These are phyloP conservation scores for Smithornis capensis DNA, from an alignment of 2,113 vertebrate genomes.

Conservation along the genomic window DNA sequence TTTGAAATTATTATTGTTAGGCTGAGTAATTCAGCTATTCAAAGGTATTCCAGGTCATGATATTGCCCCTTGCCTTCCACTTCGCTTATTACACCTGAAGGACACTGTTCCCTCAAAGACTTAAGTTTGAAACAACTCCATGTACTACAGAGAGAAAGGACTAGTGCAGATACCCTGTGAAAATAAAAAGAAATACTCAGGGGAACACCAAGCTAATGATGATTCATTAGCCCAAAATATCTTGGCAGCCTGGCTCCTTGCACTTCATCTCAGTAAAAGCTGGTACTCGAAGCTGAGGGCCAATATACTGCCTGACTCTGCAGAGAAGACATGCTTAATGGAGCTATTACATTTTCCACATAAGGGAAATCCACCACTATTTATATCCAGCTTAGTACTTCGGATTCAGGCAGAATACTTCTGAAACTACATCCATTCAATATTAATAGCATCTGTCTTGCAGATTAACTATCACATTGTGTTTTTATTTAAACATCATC, in stretches of 20 bases:
- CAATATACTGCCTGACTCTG: not conserved
- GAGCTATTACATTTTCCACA: slow-evolving; percentile 47
- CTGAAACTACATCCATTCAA: slow-evolving; percentile 54
- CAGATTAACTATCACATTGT: slow-evolving; percentile 64
- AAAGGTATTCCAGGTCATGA: not conserved
- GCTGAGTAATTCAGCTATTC: not conserved
- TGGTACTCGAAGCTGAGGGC: not conserved
- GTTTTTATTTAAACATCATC: slow-evolving; percentile 69
- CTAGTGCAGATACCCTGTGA: not conserved
- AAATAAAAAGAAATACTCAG: not conserved
- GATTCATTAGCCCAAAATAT: not conserved
- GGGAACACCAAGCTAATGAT: not conserved
- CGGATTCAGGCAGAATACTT: slow-evolving; percentile 34
- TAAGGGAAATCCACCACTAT: slow-evolving; percentile 32
- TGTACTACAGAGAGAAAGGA: not conserved
- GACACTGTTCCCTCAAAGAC: not conserved
- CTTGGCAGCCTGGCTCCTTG: not conserved
- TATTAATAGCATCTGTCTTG: slow-evolving; percentile 62
- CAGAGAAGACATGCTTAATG: slow-evolving; percentile 23
- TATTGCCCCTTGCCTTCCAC: not conserved
- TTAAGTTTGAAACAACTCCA: not conserved
- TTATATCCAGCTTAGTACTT: slow-evolving; percentile 37
- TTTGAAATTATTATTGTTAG: fast-evolving
- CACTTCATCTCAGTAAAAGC: not conserved
- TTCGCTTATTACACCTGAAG: not conserved